A percentile compares a stretch with the other conserved stretches of the same genome.
Conservation (phyloP, 2,888 invertebrate species). For the Phalangium opilio region DNA sequence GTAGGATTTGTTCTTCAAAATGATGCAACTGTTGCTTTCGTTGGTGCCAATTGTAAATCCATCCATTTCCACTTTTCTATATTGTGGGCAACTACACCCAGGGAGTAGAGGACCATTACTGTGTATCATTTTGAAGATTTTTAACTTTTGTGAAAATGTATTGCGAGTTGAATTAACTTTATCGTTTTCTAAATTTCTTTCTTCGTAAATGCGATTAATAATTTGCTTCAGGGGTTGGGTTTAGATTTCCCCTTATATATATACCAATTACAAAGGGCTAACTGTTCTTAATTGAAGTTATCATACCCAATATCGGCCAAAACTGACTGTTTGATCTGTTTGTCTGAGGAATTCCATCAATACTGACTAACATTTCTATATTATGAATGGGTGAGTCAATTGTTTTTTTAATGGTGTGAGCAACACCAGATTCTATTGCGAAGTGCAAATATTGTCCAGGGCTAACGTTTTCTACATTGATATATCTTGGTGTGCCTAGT, state of each 20-base stretch:
- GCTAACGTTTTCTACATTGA: too few relatives aligned
- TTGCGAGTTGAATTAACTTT: neutral
- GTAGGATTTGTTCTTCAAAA: neutral
- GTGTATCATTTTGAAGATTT: neutral
- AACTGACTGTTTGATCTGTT: too few relatives aligned
- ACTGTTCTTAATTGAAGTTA: too few relatives aligned
- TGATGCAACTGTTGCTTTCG: neutral
- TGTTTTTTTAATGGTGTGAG: too few relatives aligned
- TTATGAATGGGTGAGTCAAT: too few relatives aligned
- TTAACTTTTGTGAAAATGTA: too few relatives aligned
- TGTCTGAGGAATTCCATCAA: too few relatives aligned
- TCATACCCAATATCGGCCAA: too few relatives aligned
- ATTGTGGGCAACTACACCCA: neutral
- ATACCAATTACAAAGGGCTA: neutral
- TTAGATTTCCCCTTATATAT: neutral
- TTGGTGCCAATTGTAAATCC: neutral
- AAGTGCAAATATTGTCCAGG: too few relatives aligned
- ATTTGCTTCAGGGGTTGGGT: slow-evolving; percentile 1
- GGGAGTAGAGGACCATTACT: neutral
- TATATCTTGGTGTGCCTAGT: too few relatives aligned
- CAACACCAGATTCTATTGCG: too few relatives aligned
- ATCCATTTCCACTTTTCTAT: neutral
- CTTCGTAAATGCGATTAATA: neutral
- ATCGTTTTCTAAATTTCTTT: neutral
- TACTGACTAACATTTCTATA: too few relatives aligned